phyloP scores from a whole-genome alignment of 2,113 vertebrate species.

The Laticauda colubrina region DNA sequence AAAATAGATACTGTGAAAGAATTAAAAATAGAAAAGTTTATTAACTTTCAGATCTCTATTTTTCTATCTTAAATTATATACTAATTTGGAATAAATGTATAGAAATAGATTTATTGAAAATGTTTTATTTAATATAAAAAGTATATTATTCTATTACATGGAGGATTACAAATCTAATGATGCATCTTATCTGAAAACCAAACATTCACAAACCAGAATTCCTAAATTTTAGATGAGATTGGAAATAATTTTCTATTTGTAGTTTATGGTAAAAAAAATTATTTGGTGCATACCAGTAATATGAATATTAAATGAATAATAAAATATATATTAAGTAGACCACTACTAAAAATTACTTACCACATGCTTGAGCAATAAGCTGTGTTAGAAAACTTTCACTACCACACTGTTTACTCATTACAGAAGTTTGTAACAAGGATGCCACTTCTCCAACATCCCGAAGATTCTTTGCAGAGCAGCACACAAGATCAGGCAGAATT shows the following conservation, averaged over 20 bases:
- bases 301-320: not conserved
- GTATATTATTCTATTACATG: not conserved
- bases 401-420: constrained; percentile 97
- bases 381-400: constrained; percentile 86
- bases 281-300: fast-evolving
- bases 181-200: not conserved
- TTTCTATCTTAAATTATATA: not conserved
- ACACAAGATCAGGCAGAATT: constrained; percentile 88
- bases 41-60: not conserved
- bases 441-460: constrained; percentile 81
- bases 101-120: not conserved
- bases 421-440: constrained; percentile 80
- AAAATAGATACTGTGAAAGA: constrained; percentile 86
- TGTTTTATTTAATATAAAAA: not conserved
- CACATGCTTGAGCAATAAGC: constrained; percentile 93
- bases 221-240: not conserved
- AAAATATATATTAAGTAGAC: not conserved
- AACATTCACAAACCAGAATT: not conserved
- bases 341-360: constrained; percentile 69
- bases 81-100: not conserved
- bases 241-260: not conserved
- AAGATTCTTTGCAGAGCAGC: constrained; percentile 88
- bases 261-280: not conserved
- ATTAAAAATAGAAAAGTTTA: constrained; percentile 17
- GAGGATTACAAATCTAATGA: not conserved